These are phyloP conservation scores for Trichomalopsis sarcophagae DNA, from an alignment of 1,140 invertebrate genomes.

Conservation along the genomic window DNA sequence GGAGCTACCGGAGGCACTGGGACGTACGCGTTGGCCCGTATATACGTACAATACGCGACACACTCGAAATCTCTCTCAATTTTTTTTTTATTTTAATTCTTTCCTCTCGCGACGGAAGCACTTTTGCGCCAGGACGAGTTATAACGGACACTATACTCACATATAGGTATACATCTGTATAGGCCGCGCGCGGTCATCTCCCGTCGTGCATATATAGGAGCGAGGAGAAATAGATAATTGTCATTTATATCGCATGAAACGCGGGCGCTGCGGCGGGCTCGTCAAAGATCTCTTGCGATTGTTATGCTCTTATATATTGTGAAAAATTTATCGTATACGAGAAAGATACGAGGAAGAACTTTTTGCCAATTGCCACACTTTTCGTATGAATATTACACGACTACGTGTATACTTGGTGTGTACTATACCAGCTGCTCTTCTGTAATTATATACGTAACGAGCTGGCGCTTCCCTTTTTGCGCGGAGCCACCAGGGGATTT, in stretches of 20 bases:
- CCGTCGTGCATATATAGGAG: background rate
- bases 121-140: background rate
- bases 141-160: background rate
- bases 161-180: background rate
- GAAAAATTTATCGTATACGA: background rate
- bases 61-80: background rate
- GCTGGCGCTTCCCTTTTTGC: background rate
- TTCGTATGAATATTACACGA: constrained; percentile 17
- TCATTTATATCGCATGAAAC: constrained; percentile 72
- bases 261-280: constrained; percentile 69
- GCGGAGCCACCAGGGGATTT: background rate
- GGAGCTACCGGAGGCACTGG: background rate
- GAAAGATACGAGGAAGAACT: too few species aligned
- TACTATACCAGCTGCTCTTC: background rate
- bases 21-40: background rate
- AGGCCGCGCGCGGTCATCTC: background rate
- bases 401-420: background rate
- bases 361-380: constrained; percentile 38
- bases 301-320: background rate
- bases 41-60: background rate
- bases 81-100: background rate
- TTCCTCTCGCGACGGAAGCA: background rate
- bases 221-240: constrained; percentile 57
- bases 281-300: constrained; percentile 26
- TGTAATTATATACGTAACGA: background rate